Evolutionary conservation across 2,113 vertebrate genomes (phyloP).

Genomic region (Anguilla japonica): DNA sequence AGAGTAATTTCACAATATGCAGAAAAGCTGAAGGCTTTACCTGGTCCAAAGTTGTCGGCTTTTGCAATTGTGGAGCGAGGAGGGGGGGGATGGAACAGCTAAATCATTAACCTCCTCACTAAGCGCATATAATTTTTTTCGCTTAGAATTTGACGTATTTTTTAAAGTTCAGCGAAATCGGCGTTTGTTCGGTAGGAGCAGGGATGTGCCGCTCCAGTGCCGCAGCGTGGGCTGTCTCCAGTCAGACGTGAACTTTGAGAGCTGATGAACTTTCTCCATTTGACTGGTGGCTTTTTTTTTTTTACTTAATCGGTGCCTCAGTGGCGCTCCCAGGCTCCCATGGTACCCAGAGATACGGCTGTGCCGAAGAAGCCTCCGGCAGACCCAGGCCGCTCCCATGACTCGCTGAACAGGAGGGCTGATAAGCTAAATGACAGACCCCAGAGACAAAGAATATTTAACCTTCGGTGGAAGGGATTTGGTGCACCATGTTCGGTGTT

Average conservation of each 20-base stretch:
- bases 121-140: no score
- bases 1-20: no score
- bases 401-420: neutral
- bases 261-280: neutral
- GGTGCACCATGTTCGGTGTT: neutral
- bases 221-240: neutral
- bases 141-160: no score
- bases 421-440: constrained; percentile 2
- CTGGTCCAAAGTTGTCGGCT: no score
- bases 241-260: neutral
- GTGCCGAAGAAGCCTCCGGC: neutral
- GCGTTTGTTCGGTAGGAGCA: neutral
- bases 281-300: neutral
- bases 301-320: neutral
- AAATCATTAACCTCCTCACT: no score
- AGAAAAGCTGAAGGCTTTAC: no score
- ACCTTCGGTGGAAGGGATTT: neutral
- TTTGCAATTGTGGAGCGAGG: no score
- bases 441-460: neutral
- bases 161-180: neutral
- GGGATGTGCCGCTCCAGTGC: neutral
- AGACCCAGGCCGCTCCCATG: neutral
- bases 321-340: neutral
- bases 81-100: no score
- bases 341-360: neutral